Conservation (phyloP, 2,888 invertebrate species). For the Saturnia pavonia region DNA sequence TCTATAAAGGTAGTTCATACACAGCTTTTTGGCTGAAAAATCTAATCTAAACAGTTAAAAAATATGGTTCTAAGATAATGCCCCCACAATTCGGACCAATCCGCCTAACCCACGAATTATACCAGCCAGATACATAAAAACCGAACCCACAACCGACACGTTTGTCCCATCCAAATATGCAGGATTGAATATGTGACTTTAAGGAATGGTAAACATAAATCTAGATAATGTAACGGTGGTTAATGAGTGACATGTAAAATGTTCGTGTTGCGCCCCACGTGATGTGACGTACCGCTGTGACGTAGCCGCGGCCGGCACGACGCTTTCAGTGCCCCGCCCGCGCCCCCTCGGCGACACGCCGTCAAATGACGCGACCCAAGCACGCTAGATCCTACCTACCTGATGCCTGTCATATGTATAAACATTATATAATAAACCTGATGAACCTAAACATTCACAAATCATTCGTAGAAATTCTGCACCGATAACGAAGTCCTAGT, state of each 20-base stretch:
- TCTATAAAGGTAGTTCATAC: too few relatives aligned
- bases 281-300: constrained; percentile 23
- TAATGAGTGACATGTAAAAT: constrained; percentile 16
- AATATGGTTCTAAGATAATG: not conserved
- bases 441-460: not conserved
- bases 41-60: not conserved
- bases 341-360: constrained; percentile 25
- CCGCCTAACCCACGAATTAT: not conserved
- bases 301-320: constrained; percentile 2
- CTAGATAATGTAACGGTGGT: constrained; percentile 15
- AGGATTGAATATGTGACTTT: not conserved
- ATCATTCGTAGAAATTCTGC: not conserved
- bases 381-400: constrained; percentile 8
- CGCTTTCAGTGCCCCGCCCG: constrained; percentile 33
- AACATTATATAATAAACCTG: not conserved
- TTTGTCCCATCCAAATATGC: not conserved
- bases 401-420: constrained; percentile 15
- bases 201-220: not conserved
- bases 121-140: not conserved
- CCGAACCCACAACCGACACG: not conserved
- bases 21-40: too few relatives aligned
- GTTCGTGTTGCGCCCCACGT: constrained; percentile 41
- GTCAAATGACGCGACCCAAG: constrained; percentile 51
- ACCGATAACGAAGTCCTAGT: not conserved
- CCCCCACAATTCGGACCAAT: not conserved